A percentile compares a stretch with the other conserved stretches of the same genome.
Evolutionary conservation across 2,797 vertebrate genomes (phyloP).

Genomic region (Brotula barbata): DNA sequence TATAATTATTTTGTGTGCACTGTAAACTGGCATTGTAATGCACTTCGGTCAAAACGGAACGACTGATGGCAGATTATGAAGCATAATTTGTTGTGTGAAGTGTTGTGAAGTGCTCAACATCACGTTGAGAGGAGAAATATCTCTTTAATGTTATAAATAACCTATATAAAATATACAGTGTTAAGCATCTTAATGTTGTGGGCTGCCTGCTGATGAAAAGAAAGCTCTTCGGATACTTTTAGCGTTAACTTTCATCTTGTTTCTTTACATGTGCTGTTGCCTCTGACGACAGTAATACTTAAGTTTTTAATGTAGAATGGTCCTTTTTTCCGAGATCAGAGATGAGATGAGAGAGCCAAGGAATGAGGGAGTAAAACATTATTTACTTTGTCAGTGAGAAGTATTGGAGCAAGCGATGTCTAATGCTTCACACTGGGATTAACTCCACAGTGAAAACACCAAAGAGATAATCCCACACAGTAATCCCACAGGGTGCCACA

Average conservation of each 20-base stretch:
- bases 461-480: slow-evolving; percentile 54
- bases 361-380: too few relatives aligned
- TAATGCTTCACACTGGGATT: slow-evolving; percentile 38
- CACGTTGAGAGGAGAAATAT: too few relatives aligned
- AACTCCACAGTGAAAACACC: slow-evolving; percentile 37
- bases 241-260: not conserved
- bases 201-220: not conserved
- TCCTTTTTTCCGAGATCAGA: slow-evolving; percentile 23
- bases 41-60: too few relatives aligned
- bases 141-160: too few relatives aligned
- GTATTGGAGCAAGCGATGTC: slow-evolving; percentile 20
- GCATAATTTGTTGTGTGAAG: too few relatives aligned
- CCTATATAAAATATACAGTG: too few relatives aligned
- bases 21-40: too few relatives aligned
- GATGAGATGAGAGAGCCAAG: slow-evolving; percentile 3
- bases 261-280: not conserved
- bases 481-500: slow-evolving; percentile 20
- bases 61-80: too few relatives aligned
- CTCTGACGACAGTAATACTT: slow-evolving; percentile 1
- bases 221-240: not conserved
- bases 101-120: too few relatives aligned
- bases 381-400: not conserved
- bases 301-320: not conserved
- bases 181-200: not conserved
- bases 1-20: too few relatives aligned